A percentile compares a stretch with the other conserved stretches of the same genome.
These are phyloP conservation scores for Yponomeuta cagnagella DNA, from an alignment of 2,888 invertebrate genomes.

Conservation along the genomic window DNA sequence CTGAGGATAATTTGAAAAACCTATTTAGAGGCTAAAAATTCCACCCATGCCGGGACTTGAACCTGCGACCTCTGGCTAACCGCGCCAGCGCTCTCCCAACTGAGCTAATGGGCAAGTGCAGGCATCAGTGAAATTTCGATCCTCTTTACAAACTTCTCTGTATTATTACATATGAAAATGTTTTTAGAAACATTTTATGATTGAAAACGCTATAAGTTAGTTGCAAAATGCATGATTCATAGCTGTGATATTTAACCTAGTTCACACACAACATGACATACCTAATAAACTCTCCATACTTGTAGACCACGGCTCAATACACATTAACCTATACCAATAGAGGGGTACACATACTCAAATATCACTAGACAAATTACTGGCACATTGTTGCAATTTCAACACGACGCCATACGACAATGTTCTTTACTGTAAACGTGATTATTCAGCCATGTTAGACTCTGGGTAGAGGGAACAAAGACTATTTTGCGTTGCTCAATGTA, in stretches of 20 bases:
- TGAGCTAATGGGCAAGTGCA: too few species aligned
- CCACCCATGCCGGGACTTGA: too few species aligned
- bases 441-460: background rate
- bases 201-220: background rate
- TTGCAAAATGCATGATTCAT: background rate
- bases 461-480: background rate
- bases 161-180: too few species aligned
- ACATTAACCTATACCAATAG: background rate
- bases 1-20: too few species aligned
- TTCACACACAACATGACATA: background rate
- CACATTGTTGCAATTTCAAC: background rate
- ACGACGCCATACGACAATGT: background rate
- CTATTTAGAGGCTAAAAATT: too few species aligned
- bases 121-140: too few species aligned
- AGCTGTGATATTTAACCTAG: background rate
- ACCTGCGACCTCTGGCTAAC: too few species aligned
- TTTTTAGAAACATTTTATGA: too few species aligned
- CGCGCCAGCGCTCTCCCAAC: too few species aligned
- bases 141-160: too few species aligned
- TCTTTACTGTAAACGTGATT: background rate
- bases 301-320: background rate
- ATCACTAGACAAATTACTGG: background rate
- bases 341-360: slow-evolving; percentile 1
- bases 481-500: background rate
- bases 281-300: background rate